phyloP scores from a whole-genome alignment of 1,140 invertebrate genomes.

The Brachionus sp. region DNA sequence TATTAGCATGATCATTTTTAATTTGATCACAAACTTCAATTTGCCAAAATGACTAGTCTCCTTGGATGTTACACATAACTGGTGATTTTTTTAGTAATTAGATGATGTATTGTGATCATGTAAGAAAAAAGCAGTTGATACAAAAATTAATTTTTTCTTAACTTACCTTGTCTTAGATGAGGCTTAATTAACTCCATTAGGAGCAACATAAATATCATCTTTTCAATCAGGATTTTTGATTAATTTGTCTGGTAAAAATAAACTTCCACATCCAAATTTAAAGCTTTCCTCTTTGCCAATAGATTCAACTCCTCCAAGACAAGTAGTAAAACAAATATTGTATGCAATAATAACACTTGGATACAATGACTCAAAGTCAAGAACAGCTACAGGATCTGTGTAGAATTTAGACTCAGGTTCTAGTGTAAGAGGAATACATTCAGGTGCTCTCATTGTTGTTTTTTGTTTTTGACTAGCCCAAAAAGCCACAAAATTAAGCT shows the following conservation, averaged over 20 bases:
- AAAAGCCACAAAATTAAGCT: slow-evolving; percentile 71
- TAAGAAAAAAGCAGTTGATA: too few relatives aligned
- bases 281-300: slow-evolving; percentile 68
- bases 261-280: slow-evolving; percentile 62
- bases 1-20: too few relatives aligned
- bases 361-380: slow-evolving; percentile 98
- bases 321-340: slow-evolving; percentile 98
- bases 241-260: slow-evolving; percentile 57
- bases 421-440: slow-evolving; percentile 87
- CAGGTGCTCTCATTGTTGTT: slow-evolving; percentile 77
- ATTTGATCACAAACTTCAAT: too few relatives aligned
- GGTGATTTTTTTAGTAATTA: too few relatives aligned
- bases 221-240: not conserved
- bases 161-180: slow-evolving; percentile 73
- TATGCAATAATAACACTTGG: slow-evolving; percentile 98
- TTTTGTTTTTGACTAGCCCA: slow-evolving; percentile 81
- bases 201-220: slow-evolving; percentile 73
- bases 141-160: too few relatives aligned
- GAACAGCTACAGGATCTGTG: slow-evolving; percentile 73
- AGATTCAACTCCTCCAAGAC: slow-evolving; percentile 79
- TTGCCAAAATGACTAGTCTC: too few relatives aligned
- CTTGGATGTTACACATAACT: too few relatives aligned
- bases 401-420: slow-evolving; percentile 75
- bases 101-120: too few relatives aligned
- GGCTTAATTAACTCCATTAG: slow-evolving; percentile 85